phyloP scores from a whole-genome alignment of 2,888 invertebrate species.

The Formica aserva region DNA sequence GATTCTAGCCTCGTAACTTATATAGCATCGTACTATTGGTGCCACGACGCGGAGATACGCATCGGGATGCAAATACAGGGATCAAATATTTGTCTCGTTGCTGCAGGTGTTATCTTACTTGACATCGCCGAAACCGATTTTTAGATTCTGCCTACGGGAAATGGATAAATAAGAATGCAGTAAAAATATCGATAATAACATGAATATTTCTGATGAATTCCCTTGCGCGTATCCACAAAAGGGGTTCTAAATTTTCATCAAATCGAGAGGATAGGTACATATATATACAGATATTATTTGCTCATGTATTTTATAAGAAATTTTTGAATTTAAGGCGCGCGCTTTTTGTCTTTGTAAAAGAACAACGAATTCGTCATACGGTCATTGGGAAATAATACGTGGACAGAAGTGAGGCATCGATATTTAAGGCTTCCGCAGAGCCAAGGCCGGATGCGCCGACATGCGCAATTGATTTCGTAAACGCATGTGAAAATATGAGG shows the following conservation, averaged over 20 bases:
- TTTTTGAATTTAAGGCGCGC: background rate
- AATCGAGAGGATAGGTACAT: background rate
- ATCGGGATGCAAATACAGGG: constrained; percentile 34
- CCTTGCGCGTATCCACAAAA: background rate
- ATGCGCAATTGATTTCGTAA: constrained; percentile 76
- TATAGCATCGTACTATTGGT: constrained; percentile 42
- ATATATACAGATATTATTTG: background rate
- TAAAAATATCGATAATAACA: background rate
- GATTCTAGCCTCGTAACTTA: constrained; percentile 44
- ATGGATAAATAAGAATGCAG: background rate
- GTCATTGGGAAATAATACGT: constrained; percentile 51
- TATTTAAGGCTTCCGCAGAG: constrained; percentile 59
- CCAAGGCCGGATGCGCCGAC: constrained; percentile 72
- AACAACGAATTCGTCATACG: background rate
- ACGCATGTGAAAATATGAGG: constrained; percentile 62
- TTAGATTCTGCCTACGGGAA: background rate
- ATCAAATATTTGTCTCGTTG: too few species aligned
- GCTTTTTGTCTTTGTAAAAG: background rate
- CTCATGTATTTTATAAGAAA: background rate
- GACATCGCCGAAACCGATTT: background rate
- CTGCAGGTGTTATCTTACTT: too few species aligned
- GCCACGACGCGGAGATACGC: constrained; percentile 20
- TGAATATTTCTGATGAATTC: background rate
- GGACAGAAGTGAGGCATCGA: constrained; percentile 50
- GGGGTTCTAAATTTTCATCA: background rate